Evolutionary conservation across 37 sponge, comb jelly and placozoan genomes (phyloP).

Genomic region (Mnemiopsis leidyi): DNA sequence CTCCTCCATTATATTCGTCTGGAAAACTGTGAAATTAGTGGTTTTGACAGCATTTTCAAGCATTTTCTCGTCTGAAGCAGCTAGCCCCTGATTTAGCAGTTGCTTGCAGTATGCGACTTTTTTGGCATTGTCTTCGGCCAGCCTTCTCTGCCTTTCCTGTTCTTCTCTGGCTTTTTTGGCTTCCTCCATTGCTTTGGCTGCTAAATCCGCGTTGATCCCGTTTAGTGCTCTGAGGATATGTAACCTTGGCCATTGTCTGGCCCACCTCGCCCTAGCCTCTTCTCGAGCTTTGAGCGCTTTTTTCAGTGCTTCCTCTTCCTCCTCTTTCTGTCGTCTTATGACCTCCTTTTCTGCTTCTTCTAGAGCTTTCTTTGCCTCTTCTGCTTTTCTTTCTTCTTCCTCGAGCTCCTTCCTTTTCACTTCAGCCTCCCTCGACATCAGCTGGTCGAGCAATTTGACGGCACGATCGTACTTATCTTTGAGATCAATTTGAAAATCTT

Average conservation of each 20-base stretch:
- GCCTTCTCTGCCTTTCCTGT: slow-evolving; percentile 11
- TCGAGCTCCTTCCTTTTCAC: not conserved
- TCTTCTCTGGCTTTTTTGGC: slow-evolving; percentile 47
- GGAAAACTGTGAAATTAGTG: not conserved
- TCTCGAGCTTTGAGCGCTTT: not conserved
- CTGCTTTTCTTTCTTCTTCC: slow-evolving; percentile 6
- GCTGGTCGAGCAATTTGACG: not conserved
- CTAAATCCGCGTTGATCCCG: not conserved
- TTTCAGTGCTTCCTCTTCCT: not conserved
- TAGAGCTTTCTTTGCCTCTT: not conserved
- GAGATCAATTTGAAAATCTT: not conserved
- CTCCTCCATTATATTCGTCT: not conserved
- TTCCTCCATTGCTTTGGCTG: slow-evolving; percentile 52
- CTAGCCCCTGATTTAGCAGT: not conserved
- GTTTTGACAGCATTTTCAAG: not conserved
- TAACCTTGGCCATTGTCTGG: not conserved
- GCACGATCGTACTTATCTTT: not conserved
- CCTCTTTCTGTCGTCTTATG: not conserved
- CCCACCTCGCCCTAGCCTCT: not conserved
- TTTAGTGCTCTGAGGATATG: slow-evolving; percentile 55
- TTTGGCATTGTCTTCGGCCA: not conserved
- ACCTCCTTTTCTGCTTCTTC: slow-evolving; percentile 30
- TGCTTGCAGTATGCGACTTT: not conserved
- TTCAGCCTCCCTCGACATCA: slow-evolving; percentile 13
- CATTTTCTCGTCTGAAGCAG: not conserved